phyloP scores from a whole-genome alignment of 92 coral and sea anemone species.

The Parazoanthus darwini region DNA sequence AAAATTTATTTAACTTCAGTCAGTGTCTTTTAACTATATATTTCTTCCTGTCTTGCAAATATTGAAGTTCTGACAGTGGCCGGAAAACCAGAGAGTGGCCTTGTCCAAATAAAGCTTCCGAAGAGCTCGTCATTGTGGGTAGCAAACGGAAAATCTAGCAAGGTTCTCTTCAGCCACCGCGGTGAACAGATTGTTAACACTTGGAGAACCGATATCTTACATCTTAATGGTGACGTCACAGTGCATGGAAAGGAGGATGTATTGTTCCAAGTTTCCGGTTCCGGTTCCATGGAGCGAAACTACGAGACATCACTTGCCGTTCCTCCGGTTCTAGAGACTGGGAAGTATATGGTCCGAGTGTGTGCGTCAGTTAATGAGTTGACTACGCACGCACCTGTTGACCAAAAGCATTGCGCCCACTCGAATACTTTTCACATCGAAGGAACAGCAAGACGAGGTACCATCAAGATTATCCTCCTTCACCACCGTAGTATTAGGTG shows the following conservation, averaged over 20 bases:
- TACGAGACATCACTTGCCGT: constrained; percentile 54
- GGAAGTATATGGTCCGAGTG: constrained; percentile 51
- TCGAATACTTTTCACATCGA: constrained; percentile 60
- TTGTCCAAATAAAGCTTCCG: constrained; percentile 54
- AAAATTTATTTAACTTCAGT: neutral
- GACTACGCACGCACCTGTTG: neutral
- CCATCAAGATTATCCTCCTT: neutral
- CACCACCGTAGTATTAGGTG: neutral
- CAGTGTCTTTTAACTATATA: neutral
- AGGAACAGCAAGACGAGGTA: constrained; percentile 47
- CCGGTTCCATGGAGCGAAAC: neutral
- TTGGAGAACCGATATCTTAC: constrained; percentile 54
- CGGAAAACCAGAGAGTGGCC: neutral
- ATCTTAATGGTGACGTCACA: constrained; percentile 33
- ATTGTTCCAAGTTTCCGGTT: constrained; percentile 31
- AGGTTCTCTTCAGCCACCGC: constrained; percentile 45
- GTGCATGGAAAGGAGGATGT: constrained; percentile 39
- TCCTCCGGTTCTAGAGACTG: constrained; percentile 48
- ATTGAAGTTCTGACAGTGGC: neutral
- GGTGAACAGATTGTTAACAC: constrained; percentile 53
- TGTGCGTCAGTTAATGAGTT: constrained; percentile 44
- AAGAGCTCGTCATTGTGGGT: constrained; percentile 68
- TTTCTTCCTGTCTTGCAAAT: neutral
- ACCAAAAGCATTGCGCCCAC: constrained; percentile 33
- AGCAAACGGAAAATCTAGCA: constrained; percentile 66